Evolutionary conservation across 2,113 vertebrate species (phyloP).

Genomic region (Urocynchramus pylzowi): DNA sequence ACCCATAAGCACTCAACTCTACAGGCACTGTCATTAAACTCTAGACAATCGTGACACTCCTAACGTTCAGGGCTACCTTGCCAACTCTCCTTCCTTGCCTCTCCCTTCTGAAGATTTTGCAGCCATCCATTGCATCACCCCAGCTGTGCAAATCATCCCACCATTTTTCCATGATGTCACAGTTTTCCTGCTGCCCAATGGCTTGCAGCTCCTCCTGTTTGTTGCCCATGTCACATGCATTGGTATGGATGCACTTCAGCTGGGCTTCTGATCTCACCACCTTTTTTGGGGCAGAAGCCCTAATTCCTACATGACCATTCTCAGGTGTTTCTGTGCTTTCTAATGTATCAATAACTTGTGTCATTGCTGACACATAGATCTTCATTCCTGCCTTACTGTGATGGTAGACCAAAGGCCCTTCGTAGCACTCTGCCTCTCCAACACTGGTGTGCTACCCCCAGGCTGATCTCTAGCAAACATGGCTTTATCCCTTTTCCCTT

Average conservation of each 20-base stretch:
- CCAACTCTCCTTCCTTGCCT: neutral
- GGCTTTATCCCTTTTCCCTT: neutral
- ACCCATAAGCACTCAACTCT: neutral
- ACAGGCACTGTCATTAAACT: rapidly evolving
- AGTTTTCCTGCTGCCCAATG: neutral
- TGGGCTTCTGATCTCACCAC: neutral
- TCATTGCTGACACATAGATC: neutral
- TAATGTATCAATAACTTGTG: neutral
- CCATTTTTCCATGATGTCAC: neutral
- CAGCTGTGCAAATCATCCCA: neutral
- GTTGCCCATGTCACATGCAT: neutral
- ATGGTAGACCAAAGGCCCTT: neutral
- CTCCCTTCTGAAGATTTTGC: neutral
- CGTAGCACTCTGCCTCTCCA: neutral
- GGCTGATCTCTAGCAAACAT: neutral
- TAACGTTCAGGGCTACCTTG: neutral
- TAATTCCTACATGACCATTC: neutral
- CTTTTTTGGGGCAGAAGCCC: rapidly evolving
- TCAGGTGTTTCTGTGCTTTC: neutral
- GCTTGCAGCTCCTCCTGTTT: neutral
- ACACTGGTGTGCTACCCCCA: neutral
- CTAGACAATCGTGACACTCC: neutral
- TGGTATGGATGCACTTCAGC: neutral
- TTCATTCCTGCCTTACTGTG: neutral
- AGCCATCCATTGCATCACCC: neutral